Evolutionary conservation across 2,113 vertebrate genomes (phyloP).

Genomic region (Crotalus horridus): DNA sequence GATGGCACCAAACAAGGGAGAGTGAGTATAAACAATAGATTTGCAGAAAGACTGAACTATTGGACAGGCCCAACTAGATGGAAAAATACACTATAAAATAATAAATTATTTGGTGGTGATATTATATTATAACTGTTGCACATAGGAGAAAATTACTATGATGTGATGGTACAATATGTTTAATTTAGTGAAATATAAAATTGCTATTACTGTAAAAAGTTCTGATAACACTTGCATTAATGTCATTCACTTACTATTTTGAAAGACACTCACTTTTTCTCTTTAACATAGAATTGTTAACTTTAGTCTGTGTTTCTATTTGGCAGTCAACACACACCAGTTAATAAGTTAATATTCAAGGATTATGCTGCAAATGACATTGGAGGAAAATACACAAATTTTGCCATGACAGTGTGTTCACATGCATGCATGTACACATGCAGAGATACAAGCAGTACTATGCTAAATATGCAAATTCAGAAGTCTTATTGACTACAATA

Average conservation of each 20-base stretch:
- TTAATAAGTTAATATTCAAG: neutral
- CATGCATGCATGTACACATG: neutral
- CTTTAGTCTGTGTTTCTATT: neutral
- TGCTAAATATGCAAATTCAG: neutral
- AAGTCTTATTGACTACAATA: neutral
- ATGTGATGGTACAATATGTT: neutral
- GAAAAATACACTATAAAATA: neutral
- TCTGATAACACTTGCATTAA: neutral
- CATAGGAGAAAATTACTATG: neutral
- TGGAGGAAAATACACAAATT: neutral
- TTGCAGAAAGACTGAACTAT: neutral
- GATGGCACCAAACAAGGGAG: neutral
- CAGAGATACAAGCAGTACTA: neutral
- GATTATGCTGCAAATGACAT: neutral
- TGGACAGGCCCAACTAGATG: neutral
- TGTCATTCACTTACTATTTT: neutral
- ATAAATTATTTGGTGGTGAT: neutral
- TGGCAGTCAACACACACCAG: neutral
- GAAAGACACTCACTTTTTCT: neutral
- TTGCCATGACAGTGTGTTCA: neutral
- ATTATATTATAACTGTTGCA: neutral
- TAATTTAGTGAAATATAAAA: neutral
- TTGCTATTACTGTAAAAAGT: neutral
- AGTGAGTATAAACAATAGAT: neutral
- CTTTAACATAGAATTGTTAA: neutral